Evolutionary conservation across 2,113 vertebrate genomes (phyloP), one percentile per base, ranked within the genome.

Genomic region (Gallinago paraguaiae): DNA sequence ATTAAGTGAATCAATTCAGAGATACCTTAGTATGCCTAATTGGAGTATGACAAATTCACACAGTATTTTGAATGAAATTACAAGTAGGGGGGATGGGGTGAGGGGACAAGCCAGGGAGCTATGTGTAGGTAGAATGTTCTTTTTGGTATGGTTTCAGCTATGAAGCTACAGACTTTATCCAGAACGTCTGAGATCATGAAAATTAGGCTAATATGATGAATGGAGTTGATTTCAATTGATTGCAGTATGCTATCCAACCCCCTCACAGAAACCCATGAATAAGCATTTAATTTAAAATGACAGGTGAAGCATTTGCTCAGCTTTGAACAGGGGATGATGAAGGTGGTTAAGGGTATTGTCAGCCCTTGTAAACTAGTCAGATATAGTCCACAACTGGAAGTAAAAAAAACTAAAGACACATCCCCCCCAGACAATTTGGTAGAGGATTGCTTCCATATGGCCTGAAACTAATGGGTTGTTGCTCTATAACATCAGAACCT

Each of bases 1-100:
- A 92, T 94, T 88, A 94, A 78, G 27, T 31, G 43, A 93, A 95
- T 83, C 67, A 70, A 27, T 94, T 86, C 63, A 78, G 64, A 74
- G 37, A 41, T 87, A 81, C 64, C 75, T 92, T 71, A 89, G 23
- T 41, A 14, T 39, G 15, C 31, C 31, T 91, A 45, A 86, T 84
- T 60, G 25, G 20, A 46, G 19, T 41, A 24, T 28, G 19, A 86
- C 67, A 86, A 93, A 93, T 86, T 87, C 85, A 82, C 31, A 50
- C 28, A 39, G 3, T 35, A 12, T 83, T 92, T 78, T 88, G 48
- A 86, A 53, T 57, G 22, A 83, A 69, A 77, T 51, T 22, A 70
- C 41, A 43, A 1, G 8, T 60, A 13, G 1, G 11, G 10, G 7
- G 15, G 27, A 2, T 46, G 46, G 46, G 46, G 46, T 46, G 46